Evolutionary conservation across 2,113 vertebrate genomes (phyloP).

Genomic region (Sphaerodactylus townsendi): DNA sequence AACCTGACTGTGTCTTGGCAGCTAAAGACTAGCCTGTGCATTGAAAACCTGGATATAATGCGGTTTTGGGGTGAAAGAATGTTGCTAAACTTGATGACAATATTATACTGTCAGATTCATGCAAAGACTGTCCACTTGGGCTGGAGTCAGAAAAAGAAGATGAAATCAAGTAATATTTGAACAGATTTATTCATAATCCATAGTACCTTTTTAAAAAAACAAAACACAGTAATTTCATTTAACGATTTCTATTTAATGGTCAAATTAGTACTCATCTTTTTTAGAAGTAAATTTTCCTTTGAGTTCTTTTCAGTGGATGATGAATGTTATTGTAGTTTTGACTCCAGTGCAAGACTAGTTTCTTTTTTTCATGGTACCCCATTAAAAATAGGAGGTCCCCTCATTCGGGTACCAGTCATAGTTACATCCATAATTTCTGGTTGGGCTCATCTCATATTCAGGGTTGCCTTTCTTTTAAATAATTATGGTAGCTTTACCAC

Average conservation of each 20-base stretch:
- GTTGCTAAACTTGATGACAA: neutral
- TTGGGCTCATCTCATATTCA: too few relatives aligned
- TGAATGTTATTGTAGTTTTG: neutral
- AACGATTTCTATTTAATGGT: constrained; percentile 6
- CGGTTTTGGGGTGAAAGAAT: neutral
- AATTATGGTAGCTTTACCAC: constrained; percentile 1
- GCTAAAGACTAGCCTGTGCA: neutral
- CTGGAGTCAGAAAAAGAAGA: neutral
- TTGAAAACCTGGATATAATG: neutral
- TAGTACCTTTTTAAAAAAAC: neutral
- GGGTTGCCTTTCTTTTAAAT: too few relatives aligned
- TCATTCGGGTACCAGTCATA: too few relatives aligned
- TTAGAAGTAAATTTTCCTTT: constrained; percentile 29
- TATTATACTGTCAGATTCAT: neutral
- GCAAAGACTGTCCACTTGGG: neutral
- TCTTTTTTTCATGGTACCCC: too few relatives aligned
- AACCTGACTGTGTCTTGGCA: neutral
- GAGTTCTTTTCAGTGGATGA: constrained; percentile 29
- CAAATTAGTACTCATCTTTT: neutral
- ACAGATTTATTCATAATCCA: neutral
- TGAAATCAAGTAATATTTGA: neutral
- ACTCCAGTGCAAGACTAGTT: too few relatives aligned
- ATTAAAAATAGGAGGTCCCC: too few relatives aligned
- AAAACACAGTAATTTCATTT: too few relatives aligned
- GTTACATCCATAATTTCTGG: too few relatives aligned